phyloP scores from a whole-genome alignment of 2,888 invertebrate genomes.

The Acholoe squamosa region DNA sequence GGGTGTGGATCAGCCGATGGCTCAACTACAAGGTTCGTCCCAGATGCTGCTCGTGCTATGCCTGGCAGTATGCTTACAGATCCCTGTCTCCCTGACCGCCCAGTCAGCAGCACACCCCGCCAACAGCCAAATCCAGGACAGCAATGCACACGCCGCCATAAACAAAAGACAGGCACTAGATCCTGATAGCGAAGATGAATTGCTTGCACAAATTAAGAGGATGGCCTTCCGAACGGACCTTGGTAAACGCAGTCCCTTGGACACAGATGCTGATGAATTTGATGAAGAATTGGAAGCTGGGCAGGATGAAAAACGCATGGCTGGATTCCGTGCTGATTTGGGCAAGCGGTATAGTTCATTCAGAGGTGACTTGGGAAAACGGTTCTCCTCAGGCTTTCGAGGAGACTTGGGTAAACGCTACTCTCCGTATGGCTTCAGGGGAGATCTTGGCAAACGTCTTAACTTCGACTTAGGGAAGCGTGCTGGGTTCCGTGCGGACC shows the following conservation, averaged over 20 bases:
- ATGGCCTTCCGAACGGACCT: slow-evolving; percentile 55
- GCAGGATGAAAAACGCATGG: slow-evolving; percentile 43
- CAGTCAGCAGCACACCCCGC: background rate
- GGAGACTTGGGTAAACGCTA: slow-evolving; percentile 57
- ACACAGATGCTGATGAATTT: background rate
- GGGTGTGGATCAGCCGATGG: slow-evolving; percentile 39
- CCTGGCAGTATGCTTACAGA: slow-evolving; percentile 40
- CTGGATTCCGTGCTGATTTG: slow-evolving; percentile 49
- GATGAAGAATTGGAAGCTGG: background rate
- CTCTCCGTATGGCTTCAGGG: slow-evolving; percentile 15
- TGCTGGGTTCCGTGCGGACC: slow-evolving; percentile 56
- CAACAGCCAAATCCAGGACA: no score
- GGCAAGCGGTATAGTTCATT: slow-evolving; percentile 59
- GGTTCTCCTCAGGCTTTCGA: slow-evolving; percentile 46
- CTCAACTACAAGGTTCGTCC: slow-evolving; percentile 17
- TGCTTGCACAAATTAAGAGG: slow-evolving; percentile 45
- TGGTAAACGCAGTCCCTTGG: slow-evolving; percentile 54
- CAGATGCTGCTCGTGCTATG: slow-evolving; percentile 19
- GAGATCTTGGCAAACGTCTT: slow-evolving; percentile 61
- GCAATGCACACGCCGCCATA: background rate
- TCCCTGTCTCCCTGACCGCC: slow-evolving; percentile 5
- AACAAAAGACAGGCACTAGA: slow-evolving; percentile 38
- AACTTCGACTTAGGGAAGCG: slow-evolving; percentile 18
- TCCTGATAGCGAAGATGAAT: background rate
- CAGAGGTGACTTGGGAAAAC: slow-evolving; percentile 62